These are phyloP conservation scores for Riptortus pedestris DNA, from an alignment of 1,140 invertebrate species.

Conservation along the genomic window DNA sequence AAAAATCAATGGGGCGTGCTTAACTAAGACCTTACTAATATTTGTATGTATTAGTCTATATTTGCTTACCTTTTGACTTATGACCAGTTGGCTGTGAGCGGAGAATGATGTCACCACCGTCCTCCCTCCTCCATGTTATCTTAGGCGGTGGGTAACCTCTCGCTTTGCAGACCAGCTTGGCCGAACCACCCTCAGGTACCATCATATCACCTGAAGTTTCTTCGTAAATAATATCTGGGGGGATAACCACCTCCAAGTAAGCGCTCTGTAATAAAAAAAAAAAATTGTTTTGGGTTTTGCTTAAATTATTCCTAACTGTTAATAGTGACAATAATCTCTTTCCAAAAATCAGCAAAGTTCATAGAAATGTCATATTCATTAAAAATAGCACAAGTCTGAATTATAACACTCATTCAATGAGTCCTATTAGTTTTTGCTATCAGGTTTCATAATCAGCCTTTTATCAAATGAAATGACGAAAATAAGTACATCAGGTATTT, in stretches of 20 bases:
- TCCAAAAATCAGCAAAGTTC: no score
- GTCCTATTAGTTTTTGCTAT: no score
- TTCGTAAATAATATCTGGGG: slow-evolving; percentile 69
- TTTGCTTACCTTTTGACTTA: slow-evolving; percentile 46
- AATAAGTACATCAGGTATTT: no score
- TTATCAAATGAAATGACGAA: no score
- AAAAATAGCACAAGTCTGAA: background rate
- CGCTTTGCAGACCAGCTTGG: slow-evolving; percentile 56
- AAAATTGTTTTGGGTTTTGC: no score
- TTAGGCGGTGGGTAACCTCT: slow-evolving; percentile 71
- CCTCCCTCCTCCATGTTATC: slow-evolving; percentile 77
- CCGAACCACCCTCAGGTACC: slow-evolving; percentile 66
- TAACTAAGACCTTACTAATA: no score
- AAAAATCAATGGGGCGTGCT: no score
- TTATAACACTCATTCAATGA: no score
- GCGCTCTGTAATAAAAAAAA: slow-evolving; percentile 44
- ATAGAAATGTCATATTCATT: background rate
- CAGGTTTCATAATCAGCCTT: no score
- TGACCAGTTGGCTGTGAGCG: slow-evolving; percentile 21
- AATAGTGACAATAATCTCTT: no score
- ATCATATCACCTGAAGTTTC: slow-evolving; percentile 70
- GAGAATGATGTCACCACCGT: slow-evolving; percentile 67
- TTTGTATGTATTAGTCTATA: no score
- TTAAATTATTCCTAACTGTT: no score
- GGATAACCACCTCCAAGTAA: slow-evolving; percentile 68